A percentile compares a stretch with the other conserved stretches of the same genome.
These are phyloP conservation scores for Thera obeliscata DNA, from an alignment of 2,888 invertebrate genomes.

Conservation along the genomic window DNA sequence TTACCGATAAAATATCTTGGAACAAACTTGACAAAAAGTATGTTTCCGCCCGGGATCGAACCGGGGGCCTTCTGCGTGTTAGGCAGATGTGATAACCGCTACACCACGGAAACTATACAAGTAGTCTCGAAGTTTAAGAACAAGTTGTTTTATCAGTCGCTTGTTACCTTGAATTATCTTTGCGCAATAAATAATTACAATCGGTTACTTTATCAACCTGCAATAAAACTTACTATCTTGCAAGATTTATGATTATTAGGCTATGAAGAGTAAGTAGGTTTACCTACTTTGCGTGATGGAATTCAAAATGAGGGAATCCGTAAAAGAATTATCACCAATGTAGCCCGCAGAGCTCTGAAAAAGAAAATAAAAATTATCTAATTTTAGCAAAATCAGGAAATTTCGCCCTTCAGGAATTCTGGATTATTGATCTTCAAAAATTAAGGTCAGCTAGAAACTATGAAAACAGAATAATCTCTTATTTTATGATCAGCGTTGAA, in stretches of 20 bases:
- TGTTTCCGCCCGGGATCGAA: constrained; percentile 95
- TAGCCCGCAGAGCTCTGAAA: too few relatives aligned
- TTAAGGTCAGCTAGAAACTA: constrained; percentile 2
- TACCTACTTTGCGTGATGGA: too few relatives aligned
- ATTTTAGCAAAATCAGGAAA: neutral
- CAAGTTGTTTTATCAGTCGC: neutral
- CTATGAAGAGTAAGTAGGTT: too few relatives aligned
- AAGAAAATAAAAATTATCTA: too few relatives aligned
- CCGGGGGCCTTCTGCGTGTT: constrained; percentile 96
- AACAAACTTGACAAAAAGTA: constrained; percentile 35
- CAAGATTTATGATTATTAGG: too few relatives aligned
- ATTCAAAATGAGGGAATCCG: too few relatives aligned
- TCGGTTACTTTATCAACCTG: neutral
- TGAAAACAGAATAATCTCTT: constrained; percentile 13
- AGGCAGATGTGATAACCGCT: constrained; percentile 96
- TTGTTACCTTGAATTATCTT: neutral
- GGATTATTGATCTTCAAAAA: neutral
- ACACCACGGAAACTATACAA: constrained; percentile 89
- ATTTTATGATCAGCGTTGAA: constrained; percentile 15
- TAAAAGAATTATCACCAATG: too few relatives aligned
- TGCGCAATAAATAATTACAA: neutral
- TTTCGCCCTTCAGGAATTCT: neutral
- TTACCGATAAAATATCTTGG: too few relatives aligned
- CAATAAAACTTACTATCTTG: neutral
- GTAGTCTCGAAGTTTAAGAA: neutral